phyloP scores from a whole-genome alignment of 2,797 vertebrate species.

The Aythya fuligula region DNA sequence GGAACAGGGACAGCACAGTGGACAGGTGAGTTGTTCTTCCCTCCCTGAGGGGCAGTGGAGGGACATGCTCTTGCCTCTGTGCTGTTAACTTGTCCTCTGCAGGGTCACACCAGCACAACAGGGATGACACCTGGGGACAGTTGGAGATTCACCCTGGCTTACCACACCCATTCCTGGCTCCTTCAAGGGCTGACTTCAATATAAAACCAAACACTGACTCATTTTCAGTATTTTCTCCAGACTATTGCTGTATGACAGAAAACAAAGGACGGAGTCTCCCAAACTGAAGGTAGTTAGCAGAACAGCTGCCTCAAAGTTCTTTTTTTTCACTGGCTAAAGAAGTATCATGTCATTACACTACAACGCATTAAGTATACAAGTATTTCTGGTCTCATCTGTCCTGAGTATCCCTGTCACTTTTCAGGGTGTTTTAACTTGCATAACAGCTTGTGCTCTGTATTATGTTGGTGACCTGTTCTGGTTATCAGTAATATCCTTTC shows the following conservation, averaged over 20 bases:
- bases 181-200: neutral
- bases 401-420: neutral
- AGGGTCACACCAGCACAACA: neutral
- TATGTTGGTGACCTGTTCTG: neutral
- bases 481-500: neutral
- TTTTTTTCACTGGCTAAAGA: neutral
- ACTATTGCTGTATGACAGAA: neutral
- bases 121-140: neutral
- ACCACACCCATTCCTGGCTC: neutral
- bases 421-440: accelerated
- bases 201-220: neutral
- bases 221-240: neutral
- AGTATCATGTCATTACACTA: neutral
- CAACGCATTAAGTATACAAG: neutral
- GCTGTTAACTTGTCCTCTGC: neutral
- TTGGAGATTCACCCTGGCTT: neutral
- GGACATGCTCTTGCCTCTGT: neutral
- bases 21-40: accelerated
- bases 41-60: accelerated
- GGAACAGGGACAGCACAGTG: accelerated
- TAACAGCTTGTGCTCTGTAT: neutral
- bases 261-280: neutral
- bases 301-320: neutral
- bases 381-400: neutral
- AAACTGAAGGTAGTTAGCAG: neutral